A percentile compares a stretch with the other conserved stretches of the same genome.
Evolutionary conservation across 2,888 invertebrate genomes (phyloP).

Genomic region (Rhagium mordax): DNA sequence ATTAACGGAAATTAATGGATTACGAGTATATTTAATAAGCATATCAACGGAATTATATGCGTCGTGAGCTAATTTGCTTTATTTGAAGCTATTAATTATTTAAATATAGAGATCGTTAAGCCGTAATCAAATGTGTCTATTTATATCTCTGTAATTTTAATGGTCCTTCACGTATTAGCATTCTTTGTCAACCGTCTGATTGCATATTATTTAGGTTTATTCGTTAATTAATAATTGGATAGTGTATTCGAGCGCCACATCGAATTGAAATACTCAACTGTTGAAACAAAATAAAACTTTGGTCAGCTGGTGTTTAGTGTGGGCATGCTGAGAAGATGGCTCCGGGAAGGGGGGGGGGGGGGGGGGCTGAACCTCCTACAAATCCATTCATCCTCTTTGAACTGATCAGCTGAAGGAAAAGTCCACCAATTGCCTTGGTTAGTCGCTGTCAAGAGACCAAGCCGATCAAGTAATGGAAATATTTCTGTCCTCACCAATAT

Average conservation of each 20-base stretch:
- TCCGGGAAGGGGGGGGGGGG: too few species aligned
- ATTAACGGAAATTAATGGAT: constrained; percentile 57
- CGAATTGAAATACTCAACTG: too few species aligned
- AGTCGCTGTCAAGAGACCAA: too few species aligned
- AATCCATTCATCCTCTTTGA: too few species aligned
- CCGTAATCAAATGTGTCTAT: constrained; percentile 41
- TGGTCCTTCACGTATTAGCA: background rate
- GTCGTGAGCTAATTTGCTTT: constrained; percentile 51
- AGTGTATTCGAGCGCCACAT: background rate
- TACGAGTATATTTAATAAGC: constrained; percentile 54
- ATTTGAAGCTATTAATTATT: constrained; percentile 52
- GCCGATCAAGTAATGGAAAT: too few species aligned
- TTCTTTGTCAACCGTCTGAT: constrained; percentile 6
- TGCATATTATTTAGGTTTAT: constrained; percentile 14
- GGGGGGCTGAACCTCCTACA: too few species aligned
- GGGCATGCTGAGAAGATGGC: too few species aligned
- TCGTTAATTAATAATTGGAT: background rate
- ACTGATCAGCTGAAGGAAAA: too few species aligned
- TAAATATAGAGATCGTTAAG: constrained; percentile 46
- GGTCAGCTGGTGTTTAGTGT: too few species aligned
- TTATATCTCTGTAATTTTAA: constrained; percentile 22
- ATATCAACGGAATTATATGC: constrained; percentile 51
- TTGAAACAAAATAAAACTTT: too few species aligned
- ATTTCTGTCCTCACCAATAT: too few species aligned
- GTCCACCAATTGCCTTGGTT: too few species aligned